phyloP scores from a whole-genome alignment of 2,797 vertebrate genomes.

The Molothrus ater region DNA sequence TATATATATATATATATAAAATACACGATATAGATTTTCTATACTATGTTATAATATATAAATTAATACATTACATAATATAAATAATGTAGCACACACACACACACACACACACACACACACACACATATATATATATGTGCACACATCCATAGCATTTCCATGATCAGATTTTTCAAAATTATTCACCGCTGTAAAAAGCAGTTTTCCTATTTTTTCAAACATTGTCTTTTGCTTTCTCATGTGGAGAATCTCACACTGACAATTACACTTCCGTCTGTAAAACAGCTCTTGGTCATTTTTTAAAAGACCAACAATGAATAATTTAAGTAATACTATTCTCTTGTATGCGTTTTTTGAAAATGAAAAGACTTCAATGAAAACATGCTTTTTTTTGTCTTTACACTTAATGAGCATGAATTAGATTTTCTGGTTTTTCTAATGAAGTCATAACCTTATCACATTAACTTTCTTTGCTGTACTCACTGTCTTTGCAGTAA shows the following conservation, averaged over 20 bases:
- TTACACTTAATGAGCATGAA: neutral
- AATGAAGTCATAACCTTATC: conserved; percentile 12
- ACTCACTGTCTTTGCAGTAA: neutral
- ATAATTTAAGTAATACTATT: neutral
- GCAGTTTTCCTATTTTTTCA: neutral
- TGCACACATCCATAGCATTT: neutral
- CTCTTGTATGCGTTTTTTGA: neutral
- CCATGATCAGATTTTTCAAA: neutral
- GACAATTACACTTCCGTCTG: neutral
- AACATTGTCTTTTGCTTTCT: neutral
- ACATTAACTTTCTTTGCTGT: conserved; percentile 26
- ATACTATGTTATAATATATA: neutral
- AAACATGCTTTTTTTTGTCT: neutral
- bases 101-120: fast-evolving
- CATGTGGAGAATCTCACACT: neutral
- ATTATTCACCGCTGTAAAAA: neutral
- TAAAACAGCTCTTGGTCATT: neutral
- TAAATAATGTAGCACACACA: neutral
- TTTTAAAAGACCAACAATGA: neutral
- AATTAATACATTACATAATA: neutral
- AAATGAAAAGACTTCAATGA: neutral
- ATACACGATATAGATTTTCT: neutral
- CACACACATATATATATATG: fast-evolving
- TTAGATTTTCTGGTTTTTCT: conserved; percentile 3
- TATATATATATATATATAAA: too few relatives aligned